phyloP scores from a whole-genome alignment of 2,888 invertebrate species.

The Troides helena region DNA sequence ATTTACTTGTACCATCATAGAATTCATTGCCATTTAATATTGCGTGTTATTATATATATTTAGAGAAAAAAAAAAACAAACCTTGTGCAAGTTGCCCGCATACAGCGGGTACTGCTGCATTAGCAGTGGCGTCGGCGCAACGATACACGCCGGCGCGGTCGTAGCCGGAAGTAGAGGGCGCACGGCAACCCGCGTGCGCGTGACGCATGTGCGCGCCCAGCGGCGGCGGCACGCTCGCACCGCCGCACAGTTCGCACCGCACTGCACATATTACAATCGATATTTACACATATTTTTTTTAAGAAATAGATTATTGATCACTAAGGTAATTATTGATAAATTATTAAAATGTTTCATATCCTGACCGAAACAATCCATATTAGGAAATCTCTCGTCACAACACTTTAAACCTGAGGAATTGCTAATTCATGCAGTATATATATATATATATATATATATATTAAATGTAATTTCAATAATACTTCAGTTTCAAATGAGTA shows the following conservation, averaged over 20 bases:
- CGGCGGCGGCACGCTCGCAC: conserved; percentile 83
- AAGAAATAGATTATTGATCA: too few species aligned
- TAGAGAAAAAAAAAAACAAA: conserved; percentile 31
- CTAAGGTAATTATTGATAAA: too few species aligned
- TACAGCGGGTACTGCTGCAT: conserved; percentile 42
- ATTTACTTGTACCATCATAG: not conserved
- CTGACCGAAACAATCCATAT: too few species aligned
- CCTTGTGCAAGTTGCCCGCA: conserved; percentile 67
- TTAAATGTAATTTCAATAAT: too few species aligned
- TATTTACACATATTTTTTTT: not conserved
- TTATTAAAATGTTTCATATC: too few species aligned
- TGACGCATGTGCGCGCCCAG: conserved; percentile 95
- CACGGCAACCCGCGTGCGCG: conserved; percentile 94
- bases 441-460: too few species aligned
- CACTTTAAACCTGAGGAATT: too few species aligned
- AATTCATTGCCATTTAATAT: not conserved
- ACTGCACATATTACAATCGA: conserved; percentile 44
- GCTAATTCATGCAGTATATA: too few species aligned
- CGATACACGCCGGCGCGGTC: conserved; percentile 93
- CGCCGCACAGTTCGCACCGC: conserved; percentile 93
- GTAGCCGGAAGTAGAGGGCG: conserved; percentile 92
- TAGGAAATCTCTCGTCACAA: too few species aligned
- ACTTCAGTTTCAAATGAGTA: too few species aligned
- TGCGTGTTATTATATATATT: not conserved
- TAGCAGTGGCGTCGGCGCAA: conserved; percentile 45